Evolutionary conservation across 2,888 invertebrate species (phyloP), one percentile per base, ranked within the genome.

Genomic region (Eupithecia subumbrata): DNA sequence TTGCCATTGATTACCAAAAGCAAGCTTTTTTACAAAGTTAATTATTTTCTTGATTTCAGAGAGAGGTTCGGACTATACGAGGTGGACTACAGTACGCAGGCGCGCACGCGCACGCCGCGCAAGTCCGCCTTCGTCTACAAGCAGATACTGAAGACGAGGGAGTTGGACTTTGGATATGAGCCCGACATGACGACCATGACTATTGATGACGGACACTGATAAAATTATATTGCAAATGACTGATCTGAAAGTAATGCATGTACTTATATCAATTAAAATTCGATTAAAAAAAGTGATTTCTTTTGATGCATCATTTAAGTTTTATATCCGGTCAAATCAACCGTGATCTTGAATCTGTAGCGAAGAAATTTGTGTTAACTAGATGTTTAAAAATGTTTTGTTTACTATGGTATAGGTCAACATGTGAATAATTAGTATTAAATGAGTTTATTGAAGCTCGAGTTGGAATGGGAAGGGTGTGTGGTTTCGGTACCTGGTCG

Each of bases 121-220:
- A 86, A 85, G 64, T 88, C 88, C 2, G 88, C 88, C 40, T 88
- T 87, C 81, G 74, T 88, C 30, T 89, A 86, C 80, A 88, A 88
- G 78, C 82, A 89, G 72, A 80, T 88, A 0, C 5, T 88, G 70
- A 83, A 84, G 76, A 82, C 86, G 52, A 83, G 84, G 69, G 30
- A 70, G 0, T 78, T 89, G 4, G 85, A 88, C 81, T 75, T 81
- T 34, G 34, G 73, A 70, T 87, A 82, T 75, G 82, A 85, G 48
- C 89, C 89, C 0, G 78, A 84, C 48, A 83, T 79, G 4, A 83
- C 68, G 12, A 48, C 78, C 30, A 87, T 89, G 84, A 84, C 82
- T 7, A 86, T 89, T 22, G 87, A 88, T 69, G 82, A 85, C 34
- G 85, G 85, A 75, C 82, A 86, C 45, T 88, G 73, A 72, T n/a